Percentiles rank a stretch among this genome's conserved stretches.
phyloP scores from a whole-genome alignment of 2,888 invertebrate species.

The Candidula unifasciata region DNA sequence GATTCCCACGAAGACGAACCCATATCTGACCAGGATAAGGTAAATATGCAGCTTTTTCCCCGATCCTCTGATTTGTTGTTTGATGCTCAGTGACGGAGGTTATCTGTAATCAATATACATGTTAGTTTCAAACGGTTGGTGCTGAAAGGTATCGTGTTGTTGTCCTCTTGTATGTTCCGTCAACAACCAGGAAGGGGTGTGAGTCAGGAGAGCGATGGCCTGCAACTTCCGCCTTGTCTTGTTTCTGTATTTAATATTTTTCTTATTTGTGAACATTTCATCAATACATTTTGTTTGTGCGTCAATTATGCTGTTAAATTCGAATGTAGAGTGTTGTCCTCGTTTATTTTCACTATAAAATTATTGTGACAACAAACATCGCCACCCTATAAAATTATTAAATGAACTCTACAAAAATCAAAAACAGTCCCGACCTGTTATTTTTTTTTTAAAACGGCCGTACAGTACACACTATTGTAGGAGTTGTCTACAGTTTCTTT shows the following conservation, averaged over 20 bases:
- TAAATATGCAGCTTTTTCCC: slow-evolving; percentile 46
- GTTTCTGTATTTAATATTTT: background rate
- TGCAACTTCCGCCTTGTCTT: background rate
- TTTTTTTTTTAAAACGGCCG: too few relatives aligned
- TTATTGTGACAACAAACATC: too few relatives aligned
- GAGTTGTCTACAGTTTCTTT: too few relatives aligned
- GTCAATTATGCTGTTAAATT: too few relatives aligned
- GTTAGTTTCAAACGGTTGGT: background rate
- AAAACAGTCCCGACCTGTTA: too few relatives aligned
- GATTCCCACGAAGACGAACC: slow-evolving; percentile 69
- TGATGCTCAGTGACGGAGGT: background rate
- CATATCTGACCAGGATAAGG: slow-evolving; percentile 72
- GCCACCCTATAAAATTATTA: too few relatives aligned
- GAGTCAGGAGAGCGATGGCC: background rate
- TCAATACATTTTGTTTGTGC: background rate
- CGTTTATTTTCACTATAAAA: too few relatives aligned
- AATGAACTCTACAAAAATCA: too few relatives aligned
- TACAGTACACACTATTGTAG: too few relatives aligned
- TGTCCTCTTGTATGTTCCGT: background rate
- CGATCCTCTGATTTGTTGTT: background rate
- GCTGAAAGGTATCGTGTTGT: too few relatives aligned
- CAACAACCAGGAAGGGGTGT: slow-evolving; percentile 30
- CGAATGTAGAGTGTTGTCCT: too few relatives aligned
- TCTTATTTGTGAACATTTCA: background rate
- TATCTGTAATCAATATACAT: background rate